Evolutionary conservation across 2,113 vertebrate genomes (phyloP).

Genomic region (Podocnemis expansa): DNA sequence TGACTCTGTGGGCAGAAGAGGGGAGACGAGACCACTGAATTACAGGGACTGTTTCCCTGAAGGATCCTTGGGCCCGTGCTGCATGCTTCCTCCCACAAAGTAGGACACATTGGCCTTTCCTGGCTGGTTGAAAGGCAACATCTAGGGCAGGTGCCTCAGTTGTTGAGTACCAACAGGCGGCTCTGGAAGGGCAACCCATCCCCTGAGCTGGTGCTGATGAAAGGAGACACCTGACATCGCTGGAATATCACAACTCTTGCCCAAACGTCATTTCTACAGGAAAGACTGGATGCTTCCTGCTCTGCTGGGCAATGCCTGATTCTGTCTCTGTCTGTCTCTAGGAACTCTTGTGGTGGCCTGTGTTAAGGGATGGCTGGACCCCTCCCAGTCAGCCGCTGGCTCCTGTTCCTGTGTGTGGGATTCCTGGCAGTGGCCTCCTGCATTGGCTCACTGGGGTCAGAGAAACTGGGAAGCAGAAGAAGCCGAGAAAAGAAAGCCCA

Average conservation of each 20-base stretch:
- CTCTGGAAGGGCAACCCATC: not conserved
- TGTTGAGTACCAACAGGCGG: not conserved
- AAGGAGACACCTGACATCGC: not conserved
- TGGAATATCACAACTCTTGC: not conserved
- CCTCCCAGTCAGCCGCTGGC: not conserved
- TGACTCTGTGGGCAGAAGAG: not conserved
- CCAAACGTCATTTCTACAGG: not conserved
- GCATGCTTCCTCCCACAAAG: not conserved
- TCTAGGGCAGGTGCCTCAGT: not conserved
- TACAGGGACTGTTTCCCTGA: not conserved
- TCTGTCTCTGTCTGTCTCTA: not conserved
- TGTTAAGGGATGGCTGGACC: not conserved
- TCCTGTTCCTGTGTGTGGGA: slow-evolving; percentile 17
- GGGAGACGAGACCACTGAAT: not conserved
- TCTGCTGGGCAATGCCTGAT: not conserved
- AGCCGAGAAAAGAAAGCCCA: not conserved
- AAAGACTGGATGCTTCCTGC: not conserved
- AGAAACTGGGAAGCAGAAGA: not conserved
- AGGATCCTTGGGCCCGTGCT: not conserved
- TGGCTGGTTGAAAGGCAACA: not conserved
- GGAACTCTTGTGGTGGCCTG: not conserved
- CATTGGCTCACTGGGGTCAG: not conserved
- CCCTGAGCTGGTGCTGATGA: not conserved
- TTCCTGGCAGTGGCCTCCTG: slow-evolving; percentile 18
- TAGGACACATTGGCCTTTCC: not conserved